phyloP scores from a whole-genome alignment of 2,888 invertebrate species.

The Julus scandinavius region DNA sequence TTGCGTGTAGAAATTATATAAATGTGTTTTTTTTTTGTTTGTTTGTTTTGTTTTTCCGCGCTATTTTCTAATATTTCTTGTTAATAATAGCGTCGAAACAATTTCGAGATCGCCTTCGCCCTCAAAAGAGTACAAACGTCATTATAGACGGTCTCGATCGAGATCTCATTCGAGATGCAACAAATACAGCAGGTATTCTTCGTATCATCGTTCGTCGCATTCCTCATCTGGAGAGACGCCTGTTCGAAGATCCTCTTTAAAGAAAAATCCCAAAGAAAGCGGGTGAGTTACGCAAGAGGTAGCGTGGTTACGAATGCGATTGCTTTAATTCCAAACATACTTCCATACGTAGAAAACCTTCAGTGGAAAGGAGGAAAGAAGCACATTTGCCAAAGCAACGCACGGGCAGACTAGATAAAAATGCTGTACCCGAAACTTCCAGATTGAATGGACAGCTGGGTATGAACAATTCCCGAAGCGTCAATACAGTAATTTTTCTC shows the following conservation, averaged over 20 bases:
- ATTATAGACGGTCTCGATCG: background rate
- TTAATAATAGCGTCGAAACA: background rate
- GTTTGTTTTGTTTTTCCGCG: too few relatives aligned
- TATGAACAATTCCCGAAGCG: background rate
- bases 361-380: too few relatives aligned
- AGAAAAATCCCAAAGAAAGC: background rate
- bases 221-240: background rate
- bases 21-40: too few relatives aligned
- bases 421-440: background rate
- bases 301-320: background rate
- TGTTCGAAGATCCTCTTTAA: background rate
- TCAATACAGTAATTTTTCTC: background rate
- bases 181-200: background rate
- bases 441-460: background rate
- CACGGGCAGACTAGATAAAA: background rate
- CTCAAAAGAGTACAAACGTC: background rate
- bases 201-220: background rate
- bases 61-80: background rate
- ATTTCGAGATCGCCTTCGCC: background rate
- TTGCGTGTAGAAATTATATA: too few relatives aligned
- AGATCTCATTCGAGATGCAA: background rate
- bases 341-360: background rate
- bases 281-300: background rate
- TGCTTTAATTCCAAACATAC: background rate
- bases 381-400: background rate